Evolutionary conservation across 2,888 invertebrate species (phyloP), one percentile per base, ranked within the genome.

Genomic region (Cordilura impudica): DNA sequence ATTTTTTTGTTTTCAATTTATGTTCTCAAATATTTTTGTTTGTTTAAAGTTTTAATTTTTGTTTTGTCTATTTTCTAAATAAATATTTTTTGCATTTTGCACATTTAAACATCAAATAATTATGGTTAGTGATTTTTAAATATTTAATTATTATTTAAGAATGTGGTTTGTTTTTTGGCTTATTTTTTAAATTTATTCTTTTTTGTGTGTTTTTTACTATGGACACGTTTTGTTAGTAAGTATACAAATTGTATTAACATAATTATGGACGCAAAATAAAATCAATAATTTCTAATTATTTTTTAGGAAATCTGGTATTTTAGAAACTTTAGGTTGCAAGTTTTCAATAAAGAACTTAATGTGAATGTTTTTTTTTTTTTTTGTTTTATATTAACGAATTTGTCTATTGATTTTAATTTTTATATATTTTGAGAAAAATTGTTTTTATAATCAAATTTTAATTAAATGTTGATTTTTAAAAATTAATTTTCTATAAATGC

Each of bases 261-360:
- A 16, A 53, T 70, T 72, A 66, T 79, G 79, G 79, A 79, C 79
- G 79, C 79, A 75, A 79, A 53, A 74, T 67, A 79, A 75, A 75
- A 45, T 19, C 63, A 69, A 49, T 54, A 70, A 49, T 73, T 65
- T 61, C 8, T 73, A 73, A 53, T 78, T 56, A 61, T 51, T 45
- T 65, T 31, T 2, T 75, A 79, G 75, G 71, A 72, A 75, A 75
- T 75, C 67, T 58, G 43, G 69, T 21, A 14, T 67, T 16, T 51
- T 79, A 79, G 79, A 79, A 79, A 79, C 79, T 79, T 78, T 79
- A 56, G 51, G 54, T 83, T 56, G 63, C 76, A 73, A 35, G 29
- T 29, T 49, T 74, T 65, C 19, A 19, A 21, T 39, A 39, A 29
- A 56, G 56, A 76, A 70, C 21, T 56, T 63, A 69, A 35, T 14